Evolutionary conservation across 1,140 invertebrate genomes (phyloP), one percentile per base, ranked within the genome.

Genomic region (Aphidius ervi): DNA sequence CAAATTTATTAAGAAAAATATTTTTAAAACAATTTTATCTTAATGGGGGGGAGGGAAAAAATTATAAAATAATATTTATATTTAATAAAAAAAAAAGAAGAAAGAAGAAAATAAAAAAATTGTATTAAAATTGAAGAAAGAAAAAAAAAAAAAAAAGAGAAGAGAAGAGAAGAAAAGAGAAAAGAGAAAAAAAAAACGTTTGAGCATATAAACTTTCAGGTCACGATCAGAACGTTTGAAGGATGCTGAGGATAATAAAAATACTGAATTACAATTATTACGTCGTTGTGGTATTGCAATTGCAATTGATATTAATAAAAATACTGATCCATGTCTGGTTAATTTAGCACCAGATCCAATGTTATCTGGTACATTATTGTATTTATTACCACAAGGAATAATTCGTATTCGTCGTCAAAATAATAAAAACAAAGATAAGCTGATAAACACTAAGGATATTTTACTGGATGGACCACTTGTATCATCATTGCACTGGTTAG

Each of bases 281-380:
- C 75, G 77, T 46, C 75, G 78, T 48, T 80, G 81, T 43, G 82
- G 82, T 20, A 77, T 84, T n/a, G 83, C 83, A 0, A 65, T 83
- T 31, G 79, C 82, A 46, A 65, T 79, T 23, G 74, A 77, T 70
- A 77, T 72, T 64, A 70, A 59, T 58, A 72, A 72, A 59, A 78
- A 60, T 16, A 50, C 63, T 40, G 74, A 70, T 31, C 80, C 82
- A 5, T 83, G 83, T 69, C 71, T 89, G 8, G 81, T 90, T 9
- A 89, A 88, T 77, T 79, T 89, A 20, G 82, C 86, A 48, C 85
- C 87, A 46, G 88, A 89, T 76, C 87, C 87, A 6, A 85, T 87
- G 70, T 71, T 89, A n/a, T 86, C 86, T 3, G 87, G 87, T 67
- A 86, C 84, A 5, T 75, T 90, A 57, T 79, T 87, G 61, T 90